Percentiles rank a stretch among this genome's conserved stretches.
phyloP scores from a whole-genome alignment of 2,113 vertebrate genomes.

The Accipiter cooperii region DNA sequence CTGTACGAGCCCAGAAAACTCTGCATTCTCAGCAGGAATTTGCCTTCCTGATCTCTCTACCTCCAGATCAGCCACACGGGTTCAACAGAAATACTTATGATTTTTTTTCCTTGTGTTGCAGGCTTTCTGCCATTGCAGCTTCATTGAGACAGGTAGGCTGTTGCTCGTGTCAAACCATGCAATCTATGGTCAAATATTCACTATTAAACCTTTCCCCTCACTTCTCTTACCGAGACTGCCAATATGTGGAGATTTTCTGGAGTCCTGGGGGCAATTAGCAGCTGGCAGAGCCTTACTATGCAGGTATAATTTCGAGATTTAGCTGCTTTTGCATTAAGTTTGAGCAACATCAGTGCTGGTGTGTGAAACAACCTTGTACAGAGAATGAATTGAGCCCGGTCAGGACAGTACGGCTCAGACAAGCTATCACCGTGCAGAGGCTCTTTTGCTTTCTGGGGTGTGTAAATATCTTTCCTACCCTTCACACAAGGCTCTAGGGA shows the following conservation, averaged over 20 bases:
- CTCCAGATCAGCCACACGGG: background rate
- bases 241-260: background rate
- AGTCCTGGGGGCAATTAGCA: background rate
- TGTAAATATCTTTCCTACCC: background rate
- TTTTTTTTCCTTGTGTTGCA: background rate
- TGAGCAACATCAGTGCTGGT: background rate
- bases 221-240: background rate
- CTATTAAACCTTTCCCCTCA: background rate
- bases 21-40: background rate
- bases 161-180: background rate
- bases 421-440: background rate
- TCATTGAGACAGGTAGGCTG: background rate
- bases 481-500: background rate
- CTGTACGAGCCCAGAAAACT: background rate
- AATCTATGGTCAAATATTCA: background rate
- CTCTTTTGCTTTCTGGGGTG: background rate
- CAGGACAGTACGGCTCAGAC: background rate
- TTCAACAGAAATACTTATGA: background rate
- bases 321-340: background rate
- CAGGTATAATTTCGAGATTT: background rate
- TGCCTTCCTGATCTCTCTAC: background rate
- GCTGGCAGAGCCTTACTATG: background rate
- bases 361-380: background rate
- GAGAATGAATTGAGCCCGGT: background rate
- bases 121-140: background rate